phyloP scores from a whole-genome alignment of 2,113 vertebrate genomes.

The Callospermophilus lateralis region DNA sequence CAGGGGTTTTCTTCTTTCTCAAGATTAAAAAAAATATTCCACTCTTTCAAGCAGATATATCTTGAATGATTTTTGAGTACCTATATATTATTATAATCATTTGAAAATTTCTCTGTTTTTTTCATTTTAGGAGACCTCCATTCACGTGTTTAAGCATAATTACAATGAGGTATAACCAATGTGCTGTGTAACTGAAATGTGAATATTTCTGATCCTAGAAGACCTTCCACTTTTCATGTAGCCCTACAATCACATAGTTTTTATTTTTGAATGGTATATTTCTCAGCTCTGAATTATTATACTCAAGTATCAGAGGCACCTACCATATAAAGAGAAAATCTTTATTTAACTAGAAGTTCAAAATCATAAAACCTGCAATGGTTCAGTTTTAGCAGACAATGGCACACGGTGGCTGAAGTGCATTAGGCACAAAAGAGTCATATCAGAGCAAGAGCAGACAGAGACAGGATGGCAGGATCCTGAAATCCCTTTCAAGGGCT shows the following conservation, averaged over 20 bases:
- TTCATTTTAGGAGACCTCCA: neutral
- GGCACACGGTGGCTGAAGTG: rapidly evolving
- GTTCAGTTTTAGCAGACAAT: neutral
- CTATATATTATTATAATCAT: neutral
- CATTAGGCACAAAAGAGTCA: neutral
- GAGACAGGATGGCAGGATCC: neutral
- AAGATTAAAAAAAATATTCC: neutral
- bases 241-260: neutral
- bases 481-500: neutral
- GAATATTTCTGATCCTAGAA: neutral
- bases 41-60: neutral
- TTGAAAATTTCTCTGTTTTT: neutral
- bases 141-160: neutral
- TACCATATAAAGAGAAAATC: neutral
- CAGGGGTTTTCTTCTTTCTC: neutral
- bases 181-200: neutral
- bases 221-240: neutral
- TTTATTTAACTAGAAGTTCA: neutral
- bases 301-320: neutral
- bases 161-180: neutral
- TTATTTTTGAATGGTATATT: neutral
- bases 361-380: neutral
- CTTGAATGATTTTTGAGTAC: neutral
- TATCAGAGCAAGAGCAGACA: neutral
- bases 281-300: neutral